Conservation (phyloP, 2,888 invertebrate genomes). For the Agonopterix heracliana region DNA sequence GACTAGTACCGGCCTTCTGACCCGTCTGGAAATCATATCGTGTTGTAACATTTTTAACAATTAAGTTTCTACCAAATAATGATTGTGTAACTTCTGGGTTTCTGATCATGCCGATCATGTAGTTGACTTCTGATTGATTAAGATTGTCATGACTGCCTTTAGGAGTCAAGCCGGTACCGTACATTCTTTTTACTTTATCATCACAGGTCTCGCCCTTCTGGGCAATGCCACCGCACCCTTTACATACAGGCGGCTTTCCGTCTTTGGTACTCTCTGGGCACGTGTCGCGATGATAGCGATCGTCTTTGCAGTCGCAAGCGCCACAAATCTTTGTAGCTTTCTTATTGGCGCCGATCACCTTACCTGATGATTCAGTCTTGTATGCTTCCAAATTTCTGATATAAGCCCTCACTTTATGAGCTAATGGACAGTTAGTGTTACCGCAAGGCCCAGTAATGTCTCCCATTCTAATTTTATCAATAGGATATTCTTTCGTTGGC, state of each 20-base stretch:
- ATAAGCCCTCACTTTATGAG: conserved; percentile 60
- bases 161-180: conserved; percentile 42
- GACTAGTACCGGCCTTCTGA: conserved; percentile 10
- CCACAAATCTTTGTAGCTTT: conserved; percentile 50
- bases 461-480: conserved; percentile 63
- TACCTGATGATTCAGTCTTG: conserved; percentile 38
- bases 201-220: conserved; percentile 46
- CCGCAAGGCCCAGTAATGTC: conserved; percentile 68
- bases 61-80: conserved; percentile 35
- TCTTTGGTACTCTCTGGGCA: conserved; percentile 15
- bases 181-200: conserved; percentile 37
- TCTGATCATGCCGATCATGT: conserved; percentile 31
- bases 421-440: conserved; percentile 56
- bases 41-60: conserved; percentile 29
- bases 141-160: conserved; percentile 36
- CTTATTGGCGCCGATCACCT: conserved; percentile 28
- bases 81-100: conserved; percentile 25
- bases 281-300: conserved; percentile 26
- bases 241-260: conserved; percentile 23
- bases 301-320: conserved; percentile 56
- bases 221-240: conserved; percentile 46
- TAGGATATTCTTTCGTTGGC: conserved; percentile 40
- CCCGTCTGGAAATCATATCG: conserved; percentile 16
- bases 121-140: conserved; percentile 6
- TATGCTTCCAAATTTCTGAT: conserved; percentile 56